Conservation (phyloP, 2,797 vertebrate species). For the Nannoperca obscura region DNA sequence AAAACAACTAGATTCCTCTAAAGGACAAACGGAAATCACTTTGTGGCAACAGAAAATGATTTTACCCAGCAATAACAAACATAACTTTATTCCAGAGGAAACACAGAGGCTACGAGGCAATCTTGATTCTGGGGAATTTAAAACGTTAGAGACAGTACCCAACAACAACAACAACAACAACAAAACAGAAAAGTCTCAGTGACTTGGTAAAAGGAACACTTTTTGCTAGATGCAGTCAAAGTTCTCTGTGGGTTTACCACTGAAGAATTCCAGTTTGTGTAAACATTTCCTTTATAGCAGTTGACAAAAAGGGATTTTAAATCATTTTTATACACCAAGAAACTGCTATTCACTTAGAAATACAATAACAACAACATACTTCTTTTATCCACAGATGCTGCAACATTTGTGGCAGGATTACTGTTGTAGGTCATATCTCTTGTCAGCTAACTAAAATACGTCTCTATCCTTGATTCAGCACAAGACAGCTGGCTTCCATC, state of each 20-base stretch:
- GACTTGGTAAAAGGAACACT: neutral
- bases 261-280: neutral
- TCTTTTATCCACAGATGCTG: neutral
- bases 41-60: neutral
- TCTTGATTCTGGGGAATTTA: neutral
- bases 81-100: neutral
- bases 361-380: neutral
- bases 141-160: neutral
- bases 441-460: neutral
- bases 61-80: neutral
- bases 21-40: neutral
- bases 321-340: neutral
- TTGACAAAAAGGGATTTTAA: neutral
- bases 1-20: neutral
- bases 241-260: neutral
- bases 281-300: neutral
- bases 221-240: neutral
- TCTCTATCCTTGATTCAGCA: constrained; percentile 22
- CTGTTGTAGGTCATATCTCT: constrained; percentile 10
- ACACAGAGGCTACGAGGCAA: neutral
- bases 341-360: neutral
- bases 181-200: neutral
- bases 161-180: neutral
- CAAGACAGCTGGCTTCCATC: constrained; percentile 33
- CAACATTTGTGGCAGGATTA: neutral